These are phyloP conservation scores for Callionymus lyra DNA, from an alignment of 2,113 vertebrate species.

Conservation along the genomic window DNA sequence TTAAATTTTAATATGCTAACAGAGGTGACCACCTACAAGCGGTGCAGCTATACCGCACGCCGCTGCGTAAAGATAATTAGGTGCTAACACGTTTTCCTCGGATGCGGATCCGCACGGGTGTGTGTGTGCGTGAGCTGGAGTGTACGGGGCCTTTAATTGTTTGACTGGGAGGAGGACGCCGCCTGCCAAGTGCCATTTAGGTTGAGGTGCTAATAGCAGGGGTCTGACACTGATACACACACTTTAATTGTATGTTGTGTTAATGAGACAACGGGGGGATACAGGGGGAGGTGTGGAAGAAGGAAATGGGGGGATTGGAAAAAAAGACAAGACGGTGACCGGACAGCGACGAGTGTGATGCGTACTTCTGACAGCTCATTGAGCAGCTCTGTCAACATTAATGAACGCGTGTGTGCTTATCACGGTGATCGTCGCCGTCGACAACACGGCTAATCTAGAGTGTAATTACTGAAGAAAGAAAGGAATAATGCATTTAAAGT, in stretches of 20 bases:
- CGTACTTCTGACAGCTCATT: constrained; percentile 52
- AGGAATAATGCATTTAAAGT: too few species aligned
- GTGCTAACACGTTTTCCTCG: constrained; percentile 16
- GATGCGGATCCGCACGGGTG: constrained; percentile 10
- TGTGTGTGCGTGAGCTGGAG: constrained; percentile 4
- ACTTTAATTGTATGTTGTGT: constrained; percentile 57
- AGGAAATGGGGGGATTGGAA: constrained; percentile 5
- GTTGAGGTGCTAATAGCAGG: constrained; percentile 39
- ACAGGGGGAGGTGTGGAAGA: not conserved
- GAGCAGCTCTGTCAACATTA: constrained; percentile 34
- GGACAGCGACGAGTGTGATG: constrained; percentile 57
- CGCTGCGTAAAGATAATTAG: constrained; percentile 34
- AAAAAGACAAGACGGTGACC: constrained; percentile 31
- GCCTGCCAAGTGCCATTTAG: constrained; percentile 50
- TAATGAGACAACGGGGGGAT: constrained; percentile 48
- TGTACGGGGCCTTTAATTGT: constrained; percentile 37
- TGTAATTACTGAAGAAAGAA: too few species aligned
- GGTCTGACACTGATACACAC: constrained; percentile 40
- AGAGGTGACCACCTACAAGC: constrained; percentile 3
- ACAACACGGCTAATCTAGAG: too few species aligned
- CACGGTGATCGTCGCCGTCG: too few species aligned
- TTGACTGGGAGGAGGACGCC: constrained; percentile 36
- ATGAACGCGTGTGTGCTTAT: not conserved
- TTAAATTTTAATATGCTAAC: constrained; percentile 1
- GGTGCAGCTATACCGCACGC: not conserved